Evolutionary conservation across 2,113 vertebrate species (phyloP).

Genomic region (Cranoglanis bouderius): DNA sequence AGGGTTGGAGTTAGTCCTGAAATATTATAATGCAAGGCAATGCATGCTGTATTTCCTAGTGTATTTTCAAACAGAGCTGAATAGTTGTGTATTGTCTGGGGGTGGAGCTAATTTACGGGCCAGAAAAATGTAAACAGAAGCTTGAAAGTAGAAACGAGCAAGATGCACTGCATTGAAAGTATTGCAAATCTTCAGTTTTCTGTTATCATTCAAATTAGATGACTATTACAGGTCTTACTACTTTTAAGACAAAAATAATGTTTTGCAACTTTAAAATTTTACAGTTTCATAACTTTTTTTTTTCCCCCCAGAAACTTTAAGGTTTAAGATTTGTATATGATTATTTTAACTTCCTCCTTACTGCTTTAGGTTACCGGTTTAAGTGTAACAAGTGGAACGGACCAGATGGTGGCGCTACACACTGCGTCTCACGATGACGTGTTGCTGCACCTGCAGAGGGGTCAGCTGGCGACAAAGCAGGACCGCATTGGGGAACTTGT

Average conservation of each 20-base stretch:
- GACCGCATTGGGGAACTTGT: conserved; percentile 88
- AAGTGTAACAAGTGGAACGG: conserved; percentile 80
- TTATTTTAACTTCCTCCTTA: conserved; percentile 2
- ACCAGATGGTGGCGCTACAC: conserved; percentile 89
- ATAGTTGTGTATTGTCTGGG: not conserved
- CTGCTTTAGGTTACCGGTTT: conserved; percentile 78
- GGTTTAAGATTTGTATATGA: not conserved
- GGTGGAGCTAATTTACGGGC: not conserved
- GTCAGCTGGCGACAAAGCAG: conserved; percentile 68
- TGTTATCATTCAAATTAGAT: not conserved
- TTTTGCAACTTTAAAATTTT: not conserved
- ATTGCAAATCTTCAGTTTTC: not conserved
- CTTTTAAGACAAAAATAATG: not conserved
- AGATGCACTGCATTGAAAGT: not conserved
- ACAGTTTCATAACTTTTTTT: not conserved
- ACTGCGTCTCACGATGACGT: conserved; percentile 75
- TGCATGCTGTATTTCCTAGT: not conserved
- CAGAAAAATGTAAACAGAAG: not conserved
- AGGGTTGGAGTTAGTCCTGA: not conserved
- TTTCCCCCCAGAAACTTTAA: too few relatives aligned
- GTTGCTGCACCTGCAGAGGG: conserved; percentile 82
- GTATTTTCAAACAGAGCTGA: not conserved
- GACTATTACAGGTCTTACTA: not conserved
- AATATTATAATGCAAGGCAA: not conserved
- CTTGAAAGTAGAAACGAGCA: not conserved